Conservation (phyloP, 2,113 vertebrate genomes). For the Ceyx melanurus region DNA sequence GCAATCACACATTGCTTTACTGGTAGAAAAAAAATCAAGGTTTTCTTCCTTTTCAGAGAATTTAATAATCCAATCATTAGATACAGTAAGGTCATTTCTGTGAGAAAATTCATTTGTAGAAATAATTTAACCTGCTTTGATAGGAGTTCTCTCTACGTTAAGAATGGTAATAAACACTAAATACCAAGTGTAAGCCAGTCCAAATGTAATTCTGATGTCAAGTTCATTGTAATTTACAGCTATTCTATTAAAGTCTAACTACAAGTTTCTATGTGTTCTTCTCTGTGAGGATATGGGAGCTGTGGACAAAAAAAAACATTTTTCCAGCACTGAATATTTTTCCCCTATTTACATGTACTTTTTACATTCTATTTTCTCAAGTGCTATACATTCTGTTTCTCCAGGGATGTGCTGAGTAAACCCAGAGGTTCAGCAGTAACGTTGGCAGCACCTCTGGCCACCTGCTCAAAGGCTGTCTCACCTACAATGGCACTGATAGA, state of each 20-base stretch:
- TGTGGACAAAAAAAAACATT: background rate
- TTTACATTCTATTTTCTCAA: background rate
- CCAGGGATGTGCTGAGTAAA: background rate
- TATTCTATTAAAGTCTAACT: background rate
- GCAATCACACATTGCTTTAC: background rate
- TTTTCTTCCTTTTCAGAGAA: background rate
- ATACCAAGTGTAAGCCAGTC: background rate
- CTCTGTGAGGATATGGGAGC: background rate
- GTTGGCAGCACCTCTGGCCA: background rate
- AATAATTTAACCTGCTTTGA: conserved; percentile 8
- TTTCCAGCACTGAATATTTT: background rate
- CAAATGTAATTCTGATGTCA: conserved; percentile 3
- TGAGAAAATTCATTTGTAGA: background rate
- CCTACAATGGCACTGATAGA: background rate
- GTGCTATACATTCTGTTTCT: background rate
- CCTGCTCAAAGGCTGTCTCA: background rate
- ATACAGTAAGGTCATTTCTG: background rate
- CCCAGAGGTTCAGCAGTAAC: background rate
- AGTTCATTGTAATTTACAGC: background rate
- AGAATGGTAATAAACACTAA: background rate
- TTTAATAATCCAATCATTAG: background rate
- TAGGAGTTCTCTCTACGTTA: background rate
- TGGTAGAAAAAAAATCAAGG: background rate
- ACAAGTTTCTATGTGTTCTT: background rate
- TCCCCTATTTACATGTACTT: background rate